phyloP scores from a whole-genome alignment of 2,113 vertebrate genomes.

The Amphiprion percula region DNA sequence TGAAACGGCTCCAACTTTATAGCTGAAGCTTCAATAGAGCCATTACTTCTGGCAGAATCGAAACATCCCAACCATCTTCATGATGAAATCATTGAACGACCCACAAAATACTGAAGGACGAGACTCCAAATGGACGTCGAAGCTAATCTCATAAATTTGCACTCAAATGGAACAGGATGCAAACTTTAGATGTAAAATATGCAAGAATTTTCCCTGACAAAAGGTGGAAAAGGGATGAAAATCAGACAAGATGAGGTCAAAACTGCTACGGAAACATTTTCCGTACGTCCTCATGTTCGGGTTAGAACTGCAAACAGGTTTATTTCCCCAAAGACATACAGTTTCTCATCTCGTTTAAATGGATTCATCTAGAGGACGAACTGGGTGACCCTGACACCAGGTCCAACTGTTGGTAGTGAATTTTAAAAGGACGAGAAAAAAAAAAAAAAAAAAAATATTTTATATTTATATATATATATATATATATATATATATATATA shows the following conservation, averaged over 20 bases:
- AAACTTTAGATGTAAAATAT: background rate
- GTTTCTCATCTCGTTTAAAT: constrained; percentile 7
- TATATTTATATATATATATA: no score
- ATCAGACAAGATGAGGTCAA: background rate
- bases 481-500: no score
- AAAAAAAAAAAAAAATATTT: no score
- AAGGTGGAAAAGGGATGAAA: background rate
- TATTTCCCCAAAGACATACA: constrained; percentile 19
- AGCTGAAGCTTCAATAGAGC: background rate
- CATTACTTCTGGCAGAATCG: constrained; percentile 3
- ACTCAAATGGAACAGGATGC: constrained; percentile 34
- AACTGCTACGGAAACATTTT: background rate
- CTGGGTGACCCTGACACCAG: background rate
- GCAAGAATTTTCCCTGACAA: background rate
- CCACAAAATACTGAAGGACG: background rate
- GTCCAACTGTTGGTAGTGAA: background rate
- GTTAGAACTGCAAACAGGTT: background rate
- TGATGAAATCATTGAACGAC: background rate
- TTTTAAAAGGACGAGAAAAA: no score
- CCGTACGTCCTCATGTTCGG: background rate
- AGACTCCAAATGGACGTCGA: background rate
- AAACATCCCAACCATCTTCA: constrained; percentile 7
- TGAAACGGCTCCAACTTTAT: background rate
- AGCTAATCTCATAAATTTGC: constrained; percentile 32
- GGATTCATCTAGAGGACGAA: background rate